Base-by-base conservation (phyloP, 2,113 vertebrate genomes). In the Dicrurus megarhynchus region DNA sequence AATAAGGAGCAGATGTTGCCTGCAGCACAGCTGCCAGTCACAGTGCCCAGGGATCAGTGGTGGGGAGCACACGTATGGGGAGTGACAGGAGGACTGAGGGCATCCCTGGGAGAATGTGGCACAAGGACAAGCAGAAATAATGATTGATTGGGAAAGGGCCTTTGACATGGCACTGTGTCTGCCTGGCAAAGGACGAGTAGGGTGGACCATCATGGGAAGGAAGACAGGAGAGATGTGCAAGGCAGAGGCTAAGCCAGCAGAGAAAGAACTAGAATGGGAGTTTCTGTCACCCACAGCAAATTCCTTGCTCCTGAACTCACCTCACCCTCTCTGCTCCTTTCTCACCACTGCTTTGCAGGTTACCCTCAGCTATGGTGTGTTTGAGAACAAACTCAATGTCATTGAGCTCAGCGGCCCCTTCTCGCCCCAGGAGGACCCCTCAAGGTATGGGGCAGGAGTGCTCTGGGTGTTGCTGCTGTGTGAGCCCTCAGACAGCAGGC, bases 361-460 rank as follows among this genome's bases (percentile, higher is more conserved):
- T 82, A 99, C 99, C 24, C 98, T 99, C 92, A 99, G 99, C 87
- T 99, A 99, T 0, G 99, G 99, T 30, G 92, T 98, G 90, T 98
- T 99, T 94, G 99, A 99, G 91, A 98, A 99, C 94, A 99, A 99
- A 79, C 98, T 99, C 93, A 99, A 99, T 39, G 98, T 98, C 75
- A 98, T 99, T 52, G 96, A 98, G 70, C 96, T 99, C 49, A 98
- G 96, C 0, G 99, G 99, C 44, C 97, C 98, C 24, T 99, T 99
- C 97, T 98, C 98, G 0, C 95, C 89, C 2, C 96, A 98, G 37
- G 98, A 99, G 16, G 99, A 99, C 87, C 99, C 99, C 9, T 99
- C 99, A 94, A 98, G 98, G 98, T 98, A 60, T 7, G 28, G 52
- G 50, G 10, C 33, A 7, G 6, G 80, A 61, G 32, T 46, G n/a